phyloP scores from a whole-genome alignment of 1,140 invertebrate species.

The Drosophila rufa region DNA sequence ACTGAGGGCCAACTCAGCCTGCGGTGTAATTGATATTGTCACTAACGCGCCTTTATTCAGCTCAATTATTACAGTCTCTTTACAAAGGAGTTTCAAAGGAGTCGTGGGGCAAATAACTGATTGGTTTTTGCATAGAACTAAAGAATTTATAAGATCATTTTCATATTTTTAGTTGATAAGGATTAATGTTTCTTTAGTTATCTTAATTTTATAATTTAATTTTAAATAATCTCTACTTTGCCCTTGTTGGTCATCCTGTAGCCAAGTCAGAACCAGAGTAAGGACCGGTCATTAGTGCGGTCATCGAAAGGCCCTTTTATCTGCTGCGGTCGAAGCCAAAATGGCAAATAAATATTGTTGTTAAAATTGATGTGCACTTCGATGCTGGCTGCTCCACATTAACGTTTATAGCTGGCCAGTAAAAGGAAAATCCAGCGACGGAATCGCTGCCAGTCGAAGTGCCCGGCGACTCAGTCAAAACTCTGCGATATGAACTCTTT shows the following conservation, averaged over 20 bases:
- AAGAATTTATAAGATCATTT: too few species aligned
- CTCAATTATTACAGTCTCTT: slow-evolving; percentile 4
- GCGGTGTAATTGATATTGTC: slow-evolving; percentile 6
- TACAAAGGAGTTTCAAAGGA: not conserved
- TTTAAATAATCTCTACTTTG: too few species aligned
- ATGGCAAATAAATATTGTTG: slow-evolving; percentile 78
- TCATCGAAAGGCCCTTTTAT: slow-evolving; percentile 46
- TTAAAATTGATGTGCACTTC: slow-evolving; percentile 78
- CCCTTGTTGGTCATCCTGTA: not conserved
- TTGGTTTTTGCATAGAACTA: not conserved
- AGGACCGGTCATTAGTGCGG: slow-evolving; percentile 45
- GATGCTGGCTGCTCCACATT: slow-evolving; percentile 44
- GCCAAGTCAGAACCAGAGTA: slow-evolving; percentile 23
- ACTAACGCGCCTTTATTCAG: not conserved
- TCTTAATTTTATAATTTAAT: too few species aligned
- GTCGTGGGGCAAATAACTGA: not conserved
- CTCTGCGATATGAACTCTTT: slow-evolving; percentile 79
- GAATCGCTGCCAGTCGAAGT: slow-evolving; percentile 14
- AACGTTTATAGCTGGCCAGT: slow-evolving; percentile 59
- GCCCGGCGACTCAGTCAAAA: slow-evolving; percentile 59
- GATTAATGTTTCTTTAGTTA: too few species aligned
- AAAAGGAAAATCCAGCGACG: slow-evolving; percentile 34
- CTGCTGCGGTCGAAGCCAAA: slow-evolving; percentile 44
- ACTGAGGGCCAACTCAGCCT: not conserved
- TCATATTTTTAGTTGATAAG: too few species aligned